Evolutionary conservation across 2,113 vertebrate species (phyloP).

Genomic region (Diadophis punctatus): DNA sequence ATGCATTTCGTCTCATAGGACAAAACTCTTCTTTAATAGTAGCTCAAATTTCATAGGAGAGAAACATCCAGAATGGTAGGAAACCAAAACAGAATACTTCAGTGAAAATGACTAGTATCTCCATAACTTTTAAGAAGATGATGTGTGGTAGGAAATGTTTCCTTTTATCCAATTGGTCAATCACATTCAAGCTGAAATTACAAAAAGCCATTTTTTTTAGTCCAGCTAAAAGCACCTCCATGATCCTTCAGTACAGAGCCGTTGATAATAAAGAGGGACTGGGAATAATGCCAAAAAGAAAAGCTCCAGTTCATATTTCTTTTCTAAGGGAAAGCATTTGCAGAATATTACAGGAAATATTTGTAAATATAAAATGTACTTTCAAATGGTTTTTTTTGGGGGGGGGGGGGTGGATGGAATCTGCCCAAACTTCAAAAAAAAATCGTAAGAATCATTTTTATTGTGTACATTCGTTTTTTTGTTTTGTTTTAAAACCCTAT

Average conservation of each 20-base stretch:
- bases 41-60: background rate
- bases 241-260: background rate
- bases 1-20: background rate
- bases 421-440: slow-evolving; percentile 45
- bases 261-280: accelerated
- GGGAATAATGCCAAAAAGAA: slow-evolving; percentile 6
- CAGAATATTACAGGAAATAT: slow-evolving; percentile 34
- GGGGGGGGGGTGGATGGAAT: background rate
- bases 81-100: background rate
- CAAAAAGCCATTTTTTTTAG: background rate
- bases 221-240: background rate
- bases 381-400: slow-evolving; percentile 4
- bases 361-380: background rate
- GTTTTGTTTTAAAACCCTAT: background rate
- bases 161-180: background rate
- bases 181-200: background rate
- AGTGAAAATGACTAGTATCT: background rate
- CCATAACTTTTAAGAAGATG: background rate
- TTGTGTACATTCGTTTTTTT: background rate
- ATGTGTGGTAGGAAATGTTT: background rate
- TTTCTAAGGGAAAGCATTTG: slow-evolving; percentile 1
- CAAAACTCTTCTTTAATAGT: background rate
- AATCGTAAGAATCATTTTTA: slow-evolving; percentile 5
- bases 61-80: background rate
- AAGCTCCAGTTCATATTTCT: background rate